Conservation (phyloP, 2,888 invertebrate species). For the Perizoma flavofasciatum region DNA sequence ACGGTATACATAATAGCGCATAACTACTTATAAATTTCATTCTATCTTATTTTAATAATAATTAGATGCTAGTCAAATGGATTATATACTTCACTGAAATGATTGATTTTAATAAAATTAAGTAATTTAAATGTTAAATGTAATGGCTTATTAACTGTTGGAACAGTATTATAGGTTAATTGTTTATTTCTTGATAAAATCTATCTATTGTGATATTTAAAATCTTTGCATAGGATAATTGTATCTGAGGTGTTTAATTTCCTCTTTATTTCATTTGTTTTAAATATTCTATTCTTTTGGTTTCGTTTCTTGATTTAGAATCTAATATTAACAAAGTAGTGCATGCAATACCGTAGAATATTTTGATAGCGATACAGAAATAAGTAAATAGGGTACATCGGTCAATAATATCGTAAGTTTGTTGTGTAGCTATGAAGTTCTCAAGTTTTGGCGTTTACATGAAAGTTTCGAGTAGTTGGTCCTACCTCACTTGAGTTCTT, state of each 20-base stretch:
- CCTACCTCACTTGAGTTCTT: constrained; percentile 13
- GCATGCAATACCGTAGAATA: constrained; percentile 31
- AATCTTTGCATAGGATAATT: constrained; percentile 57
- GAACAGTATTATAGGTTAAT: constrained; percentile 82
- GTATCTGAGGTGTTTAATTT: constrained; percentile 42
- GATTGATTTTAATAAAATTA: constrained; percentile 67
- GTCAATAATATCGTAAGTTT: constrained; percentile 27
- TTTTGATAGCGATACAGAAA: constrained; percentile 19
- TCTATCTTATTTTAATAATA: constrained; percentile 46
- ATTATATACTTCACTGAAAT: constrained; percentile 64
- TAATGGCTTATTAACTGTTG: constrained; percentile 66
- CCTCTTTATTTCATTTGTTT: constrained; percentile 31
- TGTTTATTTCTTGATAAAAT: constrained; percentile 66
- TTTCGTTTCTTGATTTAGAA: constrained; percentile 23
- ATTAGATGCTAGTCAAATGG: constrained; percentile 81
- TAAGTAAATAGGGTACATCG: constrained; percentile 29
- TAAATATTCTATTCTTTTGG: constrained; percentile 37
- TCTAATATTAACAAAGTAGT: constrained; percentile 24
- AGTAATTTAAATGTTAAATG: constrained; percentile 58
- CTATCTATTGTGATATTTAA: constrained; percentile 71
- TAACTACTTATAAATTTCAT: constrained; percentile 34
- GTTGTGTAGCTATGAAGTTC: constrained; percentile 12
- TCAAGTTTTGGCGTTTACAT: constrained; percentile 5
- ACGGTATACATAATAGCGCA: constrained; percentile 17
- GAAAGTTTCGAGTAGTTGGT: not conserved